Conservation (phyloP, 2,888 invertebrate species). For the Biston betularia region DNA sequence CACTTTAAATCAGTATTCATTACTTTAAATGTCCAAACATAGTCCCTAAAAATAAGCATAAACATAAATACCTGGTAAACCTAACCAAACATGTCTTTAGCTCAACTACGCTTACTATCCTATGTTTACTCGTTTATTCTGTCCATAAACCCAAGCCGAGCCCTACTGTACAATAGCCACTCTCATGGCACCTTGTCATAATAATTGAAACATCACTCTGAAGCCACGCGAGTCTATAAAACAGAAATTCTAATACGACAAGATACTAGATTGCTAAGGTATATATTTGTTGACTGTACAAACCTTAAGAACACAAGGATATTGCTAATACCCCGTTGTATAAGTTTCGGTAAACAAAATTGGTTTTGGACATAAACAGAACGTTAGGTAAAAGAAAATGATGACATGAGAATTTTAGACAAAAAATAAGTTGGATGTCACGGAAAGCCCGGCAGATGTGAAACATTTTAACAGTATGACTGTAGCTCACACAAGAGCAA, state of each 20-base stretch:
- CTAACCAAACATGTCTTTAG: conserved; percentile 34
- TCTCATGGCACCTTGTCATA: conserved; percentile 18
- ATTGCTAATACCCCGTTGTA: conserved; percentile 34
- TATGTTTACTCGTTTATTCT: conserved; percentile 40
- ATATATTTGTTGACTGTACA: conserved; percentile 23
- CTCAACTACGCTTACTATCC: conserved; percentile 36
- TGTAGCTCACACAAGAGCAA: no score
- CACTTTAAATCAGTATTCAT: neutral
- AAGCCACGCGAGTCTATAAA: neutral
- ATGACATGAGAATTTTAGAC: neutral
- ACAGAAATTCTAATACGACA: conserved; percentile 1
- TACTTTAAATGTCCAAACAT: conserved; percentile 7
- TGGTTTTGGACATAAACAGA: conserved; percentile 32
- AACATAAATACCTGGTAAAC: conserved; percentile 25
- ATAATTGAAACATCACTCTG: neutral
- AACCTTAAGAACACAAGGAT: conserved; percentile 28
- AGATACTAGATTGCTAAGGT: conserved; percentile 1
- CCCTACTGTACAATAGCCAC: conserved; percentile 15
- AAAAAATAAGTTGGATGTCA: neutral
- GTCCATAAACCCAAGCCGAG: conserved; percentile 36
- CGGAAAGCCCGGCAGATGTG: no score
- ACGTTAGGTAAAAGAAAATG: conserved; percentile 15
- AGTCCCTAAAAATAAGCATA: conserved; percentile 17
- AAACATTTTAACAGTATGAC: no score
- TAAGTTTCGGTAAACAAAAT: conserved; percentile 38